Evolutionary conservation across 2,113 vertebrate genomes (phyloP).

Genomic region (Xerus inauris): DNA sequence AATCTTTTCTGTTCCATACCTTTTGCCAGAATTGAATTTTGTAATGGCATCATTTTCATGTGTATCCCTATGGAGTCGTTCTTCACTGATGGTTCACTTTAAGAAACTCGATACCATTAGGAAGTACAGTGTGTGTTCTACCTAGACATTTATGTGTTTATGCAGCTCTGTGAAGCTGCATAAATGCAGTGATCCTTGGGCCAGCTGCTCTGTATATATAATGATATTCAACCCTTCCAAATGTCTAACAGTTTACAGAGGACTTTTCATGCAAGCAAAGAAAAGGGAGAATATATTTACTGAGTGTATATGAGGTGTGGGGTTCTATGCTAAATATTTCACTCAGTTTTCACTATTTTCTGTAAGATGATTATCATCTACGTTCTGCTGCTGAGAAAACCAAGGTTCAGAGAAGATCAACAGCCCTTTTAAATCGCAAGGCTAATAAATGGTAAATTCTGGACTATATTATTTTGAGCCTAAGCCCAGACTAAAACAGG

Average conservation of each 20-base stretch:
- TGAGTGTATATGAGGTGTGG: no score
- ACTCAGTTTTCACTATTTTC: not conserved
- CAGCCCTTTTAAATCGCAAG: not conserved
- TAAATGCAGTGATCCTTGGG: not conserved
- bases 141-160: not conserved
- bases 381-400: not conserved
- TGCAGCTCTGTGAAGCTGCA: not conserved
- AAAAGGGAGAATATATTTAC: not conserved
- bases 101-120: not conserved
- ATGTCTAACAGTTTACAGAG: not conserved
- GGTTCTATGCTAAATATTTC: not conserved
- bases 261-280: not conserved
- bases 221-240: not conserved
- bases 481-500: not conserved
- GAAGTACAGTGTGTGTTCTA: not conserved
- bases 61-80: not conserved
- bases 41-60: not conserved
- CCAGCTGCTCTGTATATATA: not conserved
- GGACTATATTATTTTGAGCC: not conserved
- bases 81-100: not conserved
- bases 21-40: constrained; percentile 30
- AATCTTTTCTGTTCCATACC: not conserved
- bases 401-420: not conserved
- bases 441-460: not conserved
- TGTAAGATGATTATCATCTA: not conserved